Evolutionary conservation across 2,113 vertebrate genomes (phyloP).

Genomic region (Chloropsis hardwickii): DNA sequence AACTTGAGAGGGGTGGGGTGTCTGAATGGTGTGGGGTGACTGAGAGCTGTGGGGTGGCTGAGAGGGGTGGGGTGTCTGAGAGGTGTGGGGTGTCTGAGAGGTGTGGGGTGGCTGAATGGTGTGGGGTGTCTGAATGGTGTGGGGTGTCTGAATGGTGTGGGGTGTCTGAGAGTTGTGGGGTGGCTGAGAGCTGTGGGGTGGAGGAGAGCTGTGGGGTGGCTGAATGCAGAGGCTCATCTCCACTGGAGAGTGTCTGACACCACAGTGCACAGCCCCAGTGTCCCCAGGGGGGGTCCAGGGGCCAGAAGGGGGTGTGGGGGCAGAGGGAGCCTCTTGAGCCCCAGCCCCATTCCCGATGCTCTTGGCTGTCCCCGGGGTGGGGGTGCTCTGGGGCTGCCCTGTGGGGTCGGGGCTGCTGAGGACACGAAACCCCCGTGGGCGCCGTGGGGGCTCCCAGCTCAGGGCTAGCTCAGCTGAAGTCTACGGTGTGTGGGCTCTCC

Average conservation of each 20-base stretch:
- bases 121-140: too few relatives aligned
- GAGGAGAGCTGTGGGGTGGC: too few relatives aligned
- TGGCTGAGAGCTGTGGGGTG: too few relatives aligned
- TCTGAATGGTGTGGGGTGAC: background rate
- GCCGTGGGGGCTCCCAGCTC: background rate
- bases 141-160: too few relatives aligned
- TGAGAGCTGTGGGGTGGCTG: too few relatives aligned
- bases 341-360: fast-evolving
- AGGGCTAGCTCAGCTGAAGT: fast-evolving
- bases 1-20: background rate
- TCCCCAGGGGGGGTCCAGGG: background rate
- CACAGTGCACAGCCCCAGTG: fast-evolving
- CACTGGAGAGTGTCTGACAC: fast-evolving
- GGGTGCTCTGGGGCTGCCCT: background rate
- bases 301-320: background rate
- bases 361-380: background rate
- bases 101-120: too few relatives aligned
- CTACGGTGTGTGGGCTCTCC: background rate
- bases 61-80: too few relatives aligned
- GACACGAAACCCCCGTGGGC: too few relatives aligned
- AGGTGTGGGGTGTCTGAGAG: too few relatives aligned
- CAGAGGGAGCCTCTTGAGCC: background rate
- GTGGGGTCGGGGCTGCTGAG: background rate
- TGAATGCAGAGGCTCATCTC: background rate
- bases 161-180: too few relatives aligned